Conservation (phyloP, 2,797 vertebrate genomes). For the Oryzias dopingdopingensis region DNA sequence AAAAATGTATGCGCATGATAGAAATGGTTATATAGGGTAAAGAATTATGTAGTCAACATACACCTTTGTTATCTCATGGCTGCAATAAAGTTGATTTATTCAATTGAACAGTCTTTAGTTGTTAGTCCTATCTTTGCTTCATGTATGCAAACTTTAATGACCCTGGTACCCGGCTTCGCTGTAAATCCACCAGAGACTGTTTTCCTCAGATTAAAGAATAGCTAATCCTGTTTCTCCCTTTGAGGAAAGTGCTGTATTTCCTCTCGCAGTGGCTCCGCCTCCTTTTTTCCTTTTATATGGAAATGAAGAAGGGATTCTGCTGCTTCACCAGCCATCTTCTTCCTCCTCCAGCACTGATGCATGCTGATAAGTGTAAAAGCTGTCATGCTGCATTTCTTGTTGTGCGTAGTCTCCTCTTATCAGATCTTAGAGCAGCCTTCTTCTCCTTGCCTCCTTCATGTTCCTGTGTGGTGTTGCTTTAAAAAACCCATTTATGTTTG, state of each 20-base stretch:
- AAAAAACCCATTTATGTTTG: conserved; percentile 9
- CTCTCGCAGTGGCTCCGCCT: background rate
- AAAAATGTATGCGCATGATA: too few relatives aligned
- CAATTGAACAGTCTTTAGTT: too few relatives aligned
- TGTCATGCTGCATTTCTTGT: conserved; percentile 8
- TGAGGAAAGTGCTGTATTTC: background rate
- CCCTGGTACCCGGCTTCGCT: too few relatives aligned
- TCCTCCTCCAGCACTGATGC: conserved; percentile 4
- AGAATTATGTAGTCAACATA: too few relatives aligned
- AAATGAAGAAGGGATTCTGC: conserved; percentile 23
- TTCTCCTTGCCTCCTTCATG: conserved; percentile 12
- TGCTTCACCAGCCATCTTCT: conserved; percentile 1
- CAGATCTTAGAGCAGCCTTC: conserved; percentile 4
- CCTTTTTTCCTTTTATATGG: conserved; percentile 21
- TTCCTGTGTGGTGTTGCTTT: conserved; percentile 4
- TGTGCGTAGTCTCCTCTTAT: conserved; percentile 8
- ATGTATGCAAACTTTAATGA: too few relatives aligned
- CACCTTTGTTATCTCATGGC: too few relatives aligned
- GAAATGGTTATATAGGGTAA: too few relatives aligned
- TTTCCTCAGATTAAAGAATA: background rate
- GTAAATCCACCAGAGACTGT: background rate
- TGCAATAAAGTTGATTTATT: too few relatives aligned
- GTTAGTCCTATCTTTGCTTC: too few relatives aligned
- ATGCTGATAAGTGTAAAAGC: conserved; percentile 26
- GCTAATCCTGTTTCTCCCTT: background rate